Conservation (phyloP, 1,140 invertebrate genomes). For the Coptotermes formosanus region DNA sequence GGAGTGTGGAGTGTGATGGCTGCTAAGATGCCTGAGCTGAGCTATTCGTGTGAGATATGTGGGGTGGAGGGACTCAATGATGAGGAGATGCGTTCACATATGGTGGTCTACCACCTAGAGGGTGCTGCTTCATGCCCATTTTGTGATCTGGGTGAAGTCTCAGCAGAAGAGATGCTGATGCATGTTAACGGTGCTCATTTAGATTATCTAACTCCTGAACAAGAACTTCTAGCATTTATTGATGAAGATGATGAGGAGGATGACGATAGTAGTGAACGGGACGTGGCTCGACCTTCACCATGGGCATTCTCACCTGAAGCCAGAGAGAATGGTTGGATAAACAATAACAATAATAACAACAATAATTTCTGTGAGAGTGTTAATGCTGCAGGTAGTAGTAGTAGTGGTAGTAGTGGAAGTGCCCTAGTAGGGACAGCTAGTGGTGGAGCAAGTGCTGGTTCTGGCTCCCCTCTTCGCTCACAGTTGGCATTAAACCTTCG, state of each 20-base stretch:
- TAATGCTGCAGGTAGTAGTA: conserved; percentile 32
- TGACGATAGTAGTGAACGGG: conserved; percentile 50
- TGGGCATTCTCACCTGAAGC: conserved; percentile 34
- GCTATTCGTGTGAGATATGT: conserved; percentile 77
- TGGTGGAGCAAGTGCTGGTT: conserved; percentile 44
- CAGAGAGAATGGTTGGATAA: conserved; percentile 44
- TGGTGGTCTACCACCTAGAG: conserved; percentile 71
- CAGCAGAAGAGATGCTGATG: conserved; percentile 68
- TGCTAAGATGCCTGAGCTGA: conserved; percentile 44
- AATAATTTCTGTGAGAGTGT: conserved; percentile 39
- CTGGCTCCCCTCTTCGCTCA: conserved; percentile 61
- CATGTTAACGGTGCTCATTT: conserved; percentile 80
- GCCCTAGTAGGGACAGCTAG: background rate
- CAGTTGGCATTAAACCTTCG: conserved; percentile 63
- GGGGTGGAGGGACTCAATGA: conserved; percentile 75
- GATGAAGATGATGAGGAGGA: conserved; percentile 45
- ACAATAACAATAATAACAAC: conserved; percentile 49
- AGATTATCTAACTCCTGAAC: conserved; percentile 71
- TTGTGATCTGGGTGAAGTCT: conserved; percentile 70
- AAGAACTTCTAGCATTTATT: conserved; percentile 61
- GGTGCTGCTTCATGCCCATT: conserved; percentile 76
- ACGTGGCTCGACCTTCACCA: background rate
- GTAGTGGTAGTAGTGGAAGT: conserved; percentile 37
- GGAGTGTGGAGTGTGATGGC: conserved; percentile 38
- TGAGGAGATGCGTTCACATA: conserved; percentile 75